Evolutionary conservation across 2,888 invertebrate genomes (phyloP), one percentile per base, ranked within the genome.

Genomic region (Campoletis raptor): DNA sequence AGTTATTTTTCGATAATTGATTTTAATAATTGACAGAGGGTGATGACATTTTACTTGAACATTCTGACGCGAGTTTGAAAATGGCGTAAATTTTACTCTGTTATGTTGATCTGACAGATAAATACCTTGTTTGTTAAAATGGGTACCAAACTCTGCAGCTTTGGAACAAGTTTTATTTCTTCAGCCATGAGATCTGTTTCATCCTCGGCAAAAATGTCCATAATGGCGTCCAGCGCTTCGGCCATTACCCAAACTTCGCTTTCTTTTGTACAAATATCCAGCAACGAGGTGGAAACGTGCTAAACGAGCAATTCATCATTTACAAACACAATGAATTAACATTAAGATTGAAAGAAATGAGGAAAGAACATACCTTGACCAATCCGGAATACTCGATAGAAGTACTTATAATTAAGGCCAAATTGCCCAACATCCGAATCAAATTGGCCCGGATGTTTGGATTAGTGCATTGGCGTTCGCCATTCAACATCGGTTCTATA

Each of bases 151-250:
- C 94, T 91, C 52, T 95, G 94, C 21, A 97, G 94, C 91, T 96
- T 96, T n/a, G 96, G 95, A 2, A 96, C 95, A 74, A 97, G 95
- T 88, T 96, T 95, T 21, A 97, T 95, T 91, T 96, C 96, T 85
- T 94, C 94, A 0, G 97, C 96, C 83, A 97, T 94, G 30, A 92
- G 91, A 92, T 97, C 96, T 81, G 97, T 96, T 91, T 97, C 96
- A 91, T 97, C 97, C 91, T 97, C 97, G 0, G 97, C 96, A 94
- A 97, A 97, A 89, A 97, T 95, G 92, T 97, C 97, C 94, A 97
- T 97, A 40, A 97, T 92, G 0, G 97, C 96, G 92, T 97, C 97
- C 57, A 97, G 92, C 5, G 97, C 96, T 94, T 97, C 97, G 0
- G 97, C 97, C 52, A 96, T 94, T 7, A 97, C 96, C 96, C 97